These are phyloP conservation scores for Nothobranchius kuhntae DNA, from an alignment of 2,113 vertebrate species.

Conservation along the genomic window DNA sequence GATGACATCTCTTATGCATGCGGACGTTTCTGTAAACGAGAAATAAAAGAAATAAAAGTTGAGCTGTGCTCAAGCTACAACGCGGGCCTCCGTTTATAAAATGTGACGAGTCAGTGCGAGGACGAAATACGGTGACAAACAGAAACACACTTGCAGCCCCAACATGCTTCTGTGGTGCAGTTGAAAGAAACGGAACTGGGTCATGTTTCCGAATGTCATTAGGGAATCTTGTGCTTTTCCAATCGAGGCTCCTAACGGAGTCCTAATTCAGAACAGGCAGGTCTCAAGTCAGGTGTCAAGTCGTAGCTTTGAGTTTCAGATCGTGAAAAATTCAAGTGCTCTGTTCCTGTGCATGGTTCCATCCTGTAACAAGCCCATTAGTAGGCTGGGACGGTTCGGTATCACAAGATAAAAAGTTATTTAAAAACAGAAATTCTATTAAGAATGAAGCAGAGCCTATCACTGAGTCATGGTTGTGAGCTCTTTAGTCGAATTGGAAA, in stretches of 20 bases:
- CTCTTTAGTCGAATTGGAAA: too few relatives aligned
- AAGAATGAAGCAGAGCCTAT: too few relatives aligned
- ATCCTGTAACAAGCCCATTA: neutral
- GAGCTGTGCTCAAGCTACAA: neutral
- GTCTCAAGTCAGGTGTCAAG: too few relatives aligned
- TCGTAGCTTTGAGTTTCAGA: neutral
- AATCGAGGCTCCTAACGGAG: neutral
- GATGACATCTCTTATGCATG: neutral
- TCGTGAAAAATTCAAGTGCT: neutral
- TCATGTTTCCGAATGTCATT: neutral
- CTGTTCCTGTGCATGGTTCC: neutral
- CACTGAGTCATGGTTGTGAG: too few relatives aligned
- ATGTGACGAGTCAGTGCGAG: neutral
- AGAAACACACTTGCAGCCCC: neutral
- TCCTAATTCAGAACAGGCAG: neutral
- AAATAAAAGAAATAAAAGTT: neutral
- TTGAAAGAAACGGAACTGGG: neutral
- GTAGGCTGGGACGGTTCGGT: neutral
- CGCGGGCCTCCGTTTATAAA: neutral
- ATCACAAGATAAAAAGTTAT: neutral
- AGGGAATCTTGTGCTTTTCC: neutral
- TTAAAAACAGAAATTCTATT: neutral
- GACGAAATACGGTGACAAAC: neutral
- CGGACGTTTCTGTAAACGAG: neutral
- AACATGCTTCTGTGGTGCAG: constrained; percentile 2